Evolutionary conservation across 2,888 invertebrate genomes (phyloP), one percentile per base, ranked within the genome.

Genomic region (Pyrrhia umbra): DNA sequence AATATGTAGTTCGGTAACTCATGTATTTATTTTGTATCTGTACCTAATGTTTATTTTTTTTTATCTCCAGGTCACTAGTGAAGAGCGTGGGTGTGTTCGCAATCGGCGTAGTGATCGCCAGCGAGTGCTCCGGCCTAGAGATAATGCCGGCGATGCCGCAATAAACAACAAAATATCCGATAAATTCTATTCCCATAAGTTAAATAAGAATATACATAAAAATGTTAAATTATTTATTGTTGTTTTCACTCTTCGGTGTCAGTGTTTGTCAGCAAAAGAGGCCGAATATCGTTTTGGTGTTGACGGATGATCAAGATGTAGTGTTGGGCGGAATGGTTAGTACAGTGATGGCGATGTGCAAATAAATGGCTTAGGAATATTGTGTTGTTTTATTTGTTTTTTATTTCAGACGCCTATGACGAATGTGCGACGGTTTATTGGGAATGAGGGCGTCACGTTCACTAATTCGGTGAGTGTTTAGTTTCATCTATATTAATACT

Each of bases 231-330:
- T 90, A 87, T 89, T 83, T 92, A 79, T 81, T 94, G 62, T 83
- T 94, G 72, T 81, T 90, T 62, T 79, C 87, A 27, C 67, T 89
- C 60, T 68, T 84, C 51, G 81, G 85, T 39, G 70, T 72, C 56
- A 78, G 75, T 60, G 72, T 83, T 49, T 85, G 89, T 72, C 84
- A 80, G 39, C 70, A 67, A 25, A 84, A 73, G 46, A 88, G 83
- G 82, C 96, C 97, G 25, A 98, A 98, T 91, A 96, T 98, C 84
- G 95, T 98, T 46, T 85, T 98, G 39, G 95, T 98, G 76, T 83
- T 98, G 54, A 97, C 97, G 0, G 98, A 98, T 88, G 98, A 98
- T 92, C 98, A 98, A 89, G 98, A 98, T 94, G 92, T 96, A 2
- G 91, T 96, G n/a, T 90, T 98, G 50, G 96, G 97, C 86, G 97